Conservation (phyloP, 2,113 vertebrate species). For the Clarias batrachus region DNA sequence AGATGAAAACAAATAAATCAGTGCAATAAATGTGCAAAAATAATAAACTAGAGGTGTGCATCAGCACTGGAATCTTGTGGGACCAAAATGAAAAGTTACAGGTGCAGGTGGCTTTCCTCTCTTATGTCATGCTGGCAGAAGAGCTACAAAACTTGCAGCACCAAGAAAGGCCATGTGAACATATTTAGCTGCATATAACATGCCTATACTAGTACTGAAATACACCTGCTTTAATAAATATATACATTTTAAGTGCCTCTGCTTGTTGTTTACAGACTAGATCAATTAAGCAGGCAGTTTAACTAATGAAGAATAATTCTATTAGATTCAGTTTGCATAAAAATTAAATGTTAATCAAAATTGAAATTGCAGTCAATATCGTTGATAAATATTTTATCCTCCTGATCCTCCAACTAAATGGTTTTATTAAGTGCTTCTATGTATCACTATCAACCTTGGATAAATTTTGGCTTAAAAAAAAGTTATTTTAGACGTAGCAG, state of each 20-base stretch:
- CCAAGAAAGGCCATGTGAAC: neutral
- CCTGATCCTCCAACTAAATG: no score
- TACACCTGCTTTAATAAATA: neutral
- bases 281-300: neutral
- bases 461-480: no score
- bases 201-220: neutral
- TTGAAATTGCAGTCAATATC: no score
- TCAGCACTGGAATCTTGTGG: neutral
- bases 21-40: neutral
- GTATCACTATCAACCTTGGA: no score
- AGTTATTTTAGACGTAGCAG: no score
- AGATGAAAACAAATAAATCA: slow-evolving; percentile 10
- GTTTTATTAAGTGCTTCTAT: no score
- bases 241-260: neutral
- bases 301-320: neutral
- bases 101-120: neutral
- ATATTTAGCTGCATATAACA: neutral
- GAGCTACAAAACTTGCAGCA: neutral
- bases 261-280: neutral
- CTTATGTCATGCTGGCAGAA: neutral
- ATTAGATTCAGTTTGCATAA: neutral
- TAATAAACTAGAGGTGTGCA: neutral
- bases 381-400: no score
- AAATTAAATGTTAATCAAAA: neutral
- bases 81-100: neutral